Evolutionary conservation across 2,888 invertebrate genomes (phyloP).

Genomic region (Fragum fragum): DNA sequence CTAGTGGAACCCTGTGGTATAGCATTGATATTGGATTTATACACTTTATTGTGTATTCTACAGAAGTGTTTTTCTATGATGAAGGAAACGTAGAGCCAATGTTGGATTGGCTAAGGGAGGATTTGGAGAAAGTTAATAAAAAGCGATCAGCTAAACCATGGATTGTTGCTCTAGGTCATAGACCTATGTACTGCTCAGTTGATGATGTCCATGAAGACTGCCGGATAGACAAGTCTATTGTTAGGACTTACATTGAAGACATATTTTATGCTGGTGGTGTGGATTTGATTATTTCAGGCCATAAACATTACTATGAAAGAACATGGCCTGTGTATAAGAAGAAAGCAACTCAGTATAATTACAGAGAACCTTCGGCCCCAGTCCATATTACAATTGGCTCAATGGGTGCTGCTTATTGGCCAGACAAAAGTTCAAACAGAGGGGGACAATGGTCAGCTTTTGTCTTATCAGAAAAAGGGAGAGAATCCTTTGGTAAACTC

Average conservation of each 20-base stretch:
- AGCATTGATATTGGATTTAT: conserved; percentile 83
- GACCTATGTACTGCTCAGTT: conserved; percentile 86
- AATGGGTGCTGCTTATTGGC: conserved; percentile 74
- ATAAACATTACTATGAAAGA: conserved; percentile 82
- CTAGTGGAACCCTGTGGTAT: conserved; percentile 84
- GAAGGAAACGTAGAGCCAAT: conserved; percentile 89
- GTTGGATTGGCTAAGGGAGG: conserved; percentile 78
- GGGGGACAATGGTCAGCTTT: conserved; percentile 78
- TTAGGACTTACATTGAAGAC: conserved; percentile 77
- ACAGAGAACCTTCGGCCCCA: conserved; percentile 79
- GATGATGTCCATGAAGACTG: conserved; percentile 81
- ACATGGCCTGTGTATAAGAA: conserved; percentile 81
- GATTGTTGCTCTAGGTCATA: conserved; percentile 85
- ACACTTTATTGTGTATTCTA: conserved; percentile 80
- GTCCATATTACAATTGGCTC: conserved; percentile 80
- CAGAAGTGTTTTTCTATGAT: conserved; percentile 75
- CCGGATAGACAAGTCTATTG: conserved; percentile 63
- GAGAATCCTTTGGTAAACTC: conserved; percentile 76
- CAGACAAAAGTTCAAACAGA: conserved; percentile 66
- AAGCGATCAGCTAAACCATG: conserved; percentile 79
- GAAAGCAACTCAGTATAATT: conserved; percentile 74
- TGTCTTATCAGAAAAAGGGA: conserved; percentile 66
- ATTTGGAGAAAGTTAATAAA: conserved; percentile 77
- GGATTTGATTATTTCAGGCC: conserved; percentile 81
- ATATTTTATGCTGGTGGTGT: conserved; percentile 81